Conservation (phyloP, 1,140 invertebrate species). For the Philopotamus ludificatus region DNA sequence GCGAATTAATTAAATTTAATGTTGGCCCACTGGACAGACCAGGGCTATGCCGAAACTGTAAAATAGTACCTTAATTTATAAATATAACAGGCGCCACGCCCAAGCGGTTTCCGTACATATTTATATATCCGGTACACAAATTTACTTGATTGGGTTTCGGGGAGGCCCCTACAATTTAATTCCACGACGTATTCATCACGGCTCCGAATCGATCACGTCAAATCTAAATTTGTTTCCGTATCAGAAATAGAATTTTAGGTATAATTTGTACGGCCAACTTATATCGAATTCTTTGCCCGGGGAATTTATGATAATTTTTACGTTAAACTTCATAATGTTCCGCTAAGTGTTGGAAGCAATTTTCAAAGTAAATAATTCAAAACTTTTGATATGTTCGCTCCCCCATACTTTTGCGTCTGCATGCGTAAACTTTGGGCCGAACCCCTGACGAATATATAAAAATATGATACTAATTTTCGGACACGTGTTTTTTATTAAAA, state of each 20-base stretch:
- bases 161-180: no score
- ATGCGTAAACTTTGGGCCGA: background rate
- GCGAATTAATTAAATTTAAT: background rate
- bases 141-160: background rate
- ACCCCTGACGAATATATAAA: background rate
- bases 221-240: no score
- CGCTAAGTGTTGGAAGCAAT: background rate
- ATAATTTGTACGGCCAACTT: no score
- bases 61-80: background rate
- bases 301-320: background rate
- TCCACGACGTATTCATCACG: background rate
- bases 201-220: no score
- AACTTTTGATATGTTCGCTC: background rate
- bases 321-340: background rate
- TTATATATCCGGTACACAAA: background rate
- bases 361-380: background rate
- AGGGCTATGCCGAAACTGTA: background rate
- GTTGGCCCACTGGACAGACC: background rate
- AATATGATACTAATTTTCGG: background rate
- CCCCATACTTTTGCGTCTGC: background rate
- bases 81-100: background rate
- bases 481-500: background rate
- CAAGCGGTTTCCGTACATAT: background rate
- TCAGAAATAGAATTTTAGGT: no score
- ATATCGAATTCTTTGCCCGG: no score